Evolutionary conservation across 2,888 invertebrate genomes (phyloP).

Genomic region (Phengaris arion): DNA sequence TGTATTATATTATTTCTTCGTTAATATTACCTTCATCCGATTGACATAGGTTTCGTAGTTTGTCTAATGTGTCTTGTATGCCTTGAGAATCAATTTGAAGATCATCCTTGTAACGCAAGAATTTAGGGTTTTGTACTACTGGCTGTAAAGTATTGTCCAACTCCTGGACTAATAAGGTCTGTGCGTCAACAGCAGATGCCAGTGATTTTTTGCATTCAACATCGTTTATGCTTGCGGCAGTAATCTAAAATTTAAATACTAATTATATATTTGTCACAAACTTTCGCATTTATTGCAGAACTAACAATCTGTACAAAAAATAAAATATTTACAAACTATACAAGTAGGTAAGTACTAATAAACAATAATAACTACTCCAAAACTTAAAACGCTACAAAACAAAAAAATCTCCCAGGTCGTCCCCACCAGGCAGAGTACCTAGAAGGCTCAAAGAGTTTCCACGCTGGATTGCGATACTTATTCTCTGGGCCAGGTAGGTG

Average conservation of each 20-base stretch:
- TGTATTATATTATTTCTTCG: background rate
- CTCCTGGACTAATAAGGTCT: constrained; percentile 23
- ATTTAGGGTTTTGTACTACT: constrained; percentile 29
- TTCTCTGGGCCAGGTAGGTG: too few species aligned
- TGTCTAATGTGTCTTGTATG: constrained; percentile 12
- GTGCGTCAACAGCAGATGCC: constrained; percentile 32
- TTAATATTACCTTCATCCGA: constrained; percentile 15
- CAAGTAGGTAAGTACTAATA: too few species aligned
- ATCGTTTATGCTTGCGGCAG: constrained; percentile 34
- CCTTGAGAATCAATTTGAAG: constrained; percentile 1
- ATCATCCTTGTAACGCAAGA: constrained; percentile 19
- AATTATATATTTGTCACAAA: too few species aligned
- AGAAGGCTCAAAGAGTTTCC: too few species aligned
- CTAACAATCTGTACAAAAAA: too few species aligned
- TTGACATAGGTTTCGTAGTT: constrained; percentile 18
- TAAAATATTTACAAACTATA: too few species aligned
- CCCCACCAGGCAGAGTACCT: too few species aligned
- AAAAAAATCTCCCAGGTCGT: too few species aligned
- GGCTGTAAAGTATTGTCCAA: constrained; percentile 34
- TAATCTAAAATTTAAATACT: constrained; percentile 33
- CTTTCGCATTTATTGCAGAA: too few species aligned
- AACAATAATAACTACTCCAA: too few species aligned
- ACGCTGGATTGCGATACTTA: too few species aligned
- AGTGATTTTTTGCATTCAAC: constrained; percentile 33
- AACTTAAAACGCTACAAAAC: too few species aligned